phyloP scores from a whole-genome alignment of 1,140 invertebrate species.

The Aphelenchoides fujianensis region DNA sequence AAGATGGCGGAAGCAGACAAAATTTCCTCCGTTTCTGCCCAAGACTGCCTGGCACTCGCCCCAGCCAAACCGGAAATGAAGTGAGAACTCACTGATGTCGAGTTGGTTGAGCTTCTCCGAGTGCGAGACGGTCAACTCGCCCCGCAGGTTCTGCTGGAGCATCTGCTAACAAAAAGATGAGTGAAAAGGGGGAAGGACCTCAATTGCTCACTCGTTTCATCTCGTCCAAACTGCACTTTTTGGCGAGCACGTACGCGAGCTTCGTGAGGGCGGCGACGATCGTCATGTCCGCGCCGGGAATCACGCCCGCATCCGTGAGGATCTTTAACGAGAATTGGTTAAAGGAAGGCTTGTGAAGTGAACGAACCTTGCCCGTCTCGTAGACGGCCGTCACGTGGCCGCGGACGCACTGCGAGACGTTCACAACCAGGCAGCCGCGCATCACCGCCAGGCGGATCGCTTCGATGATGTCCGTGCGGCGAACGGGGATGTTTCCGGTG shows the following conservation, averaged over 20 bases:
- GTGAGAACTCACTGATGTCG: constrained; percentile 70
- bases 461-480: constrained; percentile 76
- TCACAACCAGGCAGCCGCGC: constrained; percentile 82
- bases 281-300: constrained; percentile 89
- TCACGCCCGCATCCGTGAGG: constrained; percentile 71
- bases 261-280: constrained; percentile 88
- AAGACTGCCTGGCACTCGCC: no score
- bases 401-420: constrained; percentile 80
- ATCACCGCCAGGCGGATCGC: constrained; percentile 72
- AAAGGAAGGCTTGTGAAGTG: constrained; percentile 22
- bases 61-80: no score
- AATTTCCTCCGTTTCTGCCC: no score
- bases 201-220: constrained; percentile 64
- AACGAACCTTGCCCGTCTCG: constrained; percentile 74
- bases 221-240: constrained; percentile 66
- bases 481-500: constrained; percentile 81
- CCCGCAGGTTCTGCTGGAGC: constrained; percentile 75
- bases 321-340: no score
- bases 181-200: constrained; percentile 10
- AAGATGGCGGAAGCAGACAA: no score
- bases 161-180: no score
- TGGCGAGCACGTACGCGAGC: constrained; percentile 82
- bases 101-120: constrained; percentile 65
- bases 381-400: constrained; percentile 75
- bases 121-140: constrained; percentile 68